A percentile compares a stretch with the other conserved stretches of the same genome.
Evolutionary conservation across 2,888 invertebrate genomes (phyloP).

Genomic region (Drosophila sordidula): DNA sequence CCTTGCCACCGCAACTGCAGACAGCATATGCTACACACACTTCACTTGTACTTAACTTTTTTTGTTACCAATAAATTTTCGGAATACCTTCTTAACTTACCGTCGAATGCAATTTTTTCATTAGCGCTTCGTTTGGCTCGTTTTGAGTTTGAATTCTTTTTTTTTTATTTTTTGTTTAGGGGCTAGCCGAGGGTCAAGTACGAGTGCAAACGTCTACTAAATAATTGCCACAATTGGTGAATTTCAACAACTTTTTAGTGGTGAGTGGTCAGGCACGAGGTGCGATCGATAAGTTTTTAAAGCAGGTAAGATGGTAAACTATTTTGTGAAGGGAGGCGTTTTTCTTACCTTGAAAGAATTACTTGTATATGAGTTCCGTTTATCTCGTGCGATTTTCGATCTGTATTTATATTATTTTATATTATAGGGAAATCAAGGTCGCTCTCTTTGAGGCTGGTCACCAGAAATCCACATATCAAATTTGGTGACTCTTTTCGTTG

Average conservation of each 20-base stretch:
- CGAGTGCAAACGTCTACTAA: slow-evolving; percentile 55
- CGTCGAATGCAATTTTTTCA: slow-evolving; percentile 70
- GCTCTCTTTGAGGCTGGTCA: too few species aligned
- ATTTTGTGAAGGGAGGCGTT: not conserved
- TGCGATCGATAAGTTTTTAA: slow-evolving; percentile 2
- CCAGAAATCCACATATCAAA: too few species aligned
- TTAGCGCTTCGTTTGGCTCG: slow-evolving; percentile 58
- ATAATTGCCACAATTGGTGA: slow-evolving; percentile 71
- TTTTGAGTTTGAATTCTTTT: slow-evolving; percentile 18
- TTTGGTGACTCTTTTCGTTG: too few species aligned
- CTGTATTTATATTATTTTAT: too few species aligned
- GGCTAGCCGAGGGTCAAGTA: slow-evolving; percentile 52
- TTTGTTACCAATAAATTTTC: slow-evolving; percentile 68
- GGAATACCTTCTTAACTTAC: slow-evolving; percentile 71
- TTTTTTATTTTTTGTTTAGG: slow-evolving; percentile 20
- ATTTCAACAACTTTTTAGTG: slow-evolving; percentile 74
- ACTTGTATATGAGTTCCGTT: too few species aligned
- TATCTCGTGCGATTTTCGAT: too few species aligned
- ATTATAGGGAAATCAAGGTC: too few species aligned
- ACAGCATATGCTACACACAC: slow-evolving; percentile 71
- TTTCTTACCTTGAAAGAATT: not conserved
- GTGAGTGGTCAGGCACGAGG: slow-evolving; percentile 41
- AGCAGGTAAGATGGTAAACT: not conserved
- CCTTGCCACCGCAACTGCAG: slow-evolving; percentile 15
- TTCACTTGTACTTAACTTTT: slow-evolving; percentile 48